Evolutionary conservation across 1,140 invertebrate species (phyloP), one percentile per base, ranked within the genome.

Genomic region (Calliopsis andreniformis): DNA sequence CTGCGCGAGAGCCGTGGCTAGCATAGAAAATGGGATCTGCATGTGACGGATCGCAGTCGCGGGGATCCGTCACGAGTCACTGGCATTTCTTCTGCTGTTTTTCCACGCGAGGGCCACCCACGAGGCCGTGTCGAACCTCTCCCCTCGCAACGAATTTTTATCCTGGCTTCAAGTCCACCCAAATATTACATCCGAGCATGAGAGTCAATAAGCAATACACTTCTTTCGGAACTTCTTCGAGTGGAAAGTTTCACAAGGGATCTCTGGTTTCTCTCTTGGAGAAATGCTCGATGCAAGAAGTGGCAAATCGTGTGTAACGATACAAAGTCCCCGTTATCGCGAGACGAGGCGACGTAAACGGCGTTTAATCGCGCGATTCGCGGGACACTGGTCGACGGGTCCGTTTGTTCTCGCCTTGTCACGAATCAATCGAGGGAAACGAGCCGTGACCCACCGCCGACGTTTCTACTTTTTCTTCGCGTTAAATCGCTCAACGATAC

Each of bases 11-110:
- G 18, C 32, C 64, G 59, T 28, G 55, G 47, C 80, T 69, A 55
- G 82, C 76, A 83, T 77, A 83, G 87, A 89, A 88, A 85, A 39
- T n/a, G 64, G 83, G 88, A 90, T 91, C 87, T 87, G 87, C 86
- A 88, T 88, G 88, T 90, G 86, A 90, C 87, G 87, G 88, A 91
- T 90, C 82, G 61, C 20, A 39, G 68, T 73, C 49, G 70, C 55
- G 70, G 10, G 75, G 68, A 87, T 87, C 83, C 83, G 83, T 88
- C 84, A 87, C 83, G 71, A 83, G 83, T 89, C 84, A 88, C 45
- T 42, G 71, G 68, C 42, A 70, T 64, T 16, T 73, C 56, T 70
- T 62, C n/a, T 23, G 42, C 47, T 30, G 43, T 42, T 75, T 75
- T 67, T 42, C 23, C 53, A 16, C 10, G 4, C 4, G 10, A 3